Evolutionary conservation across 2,797 vertebrate genomes (phyloP).

Genomic region (Eidolon dupreanum): DNA sequence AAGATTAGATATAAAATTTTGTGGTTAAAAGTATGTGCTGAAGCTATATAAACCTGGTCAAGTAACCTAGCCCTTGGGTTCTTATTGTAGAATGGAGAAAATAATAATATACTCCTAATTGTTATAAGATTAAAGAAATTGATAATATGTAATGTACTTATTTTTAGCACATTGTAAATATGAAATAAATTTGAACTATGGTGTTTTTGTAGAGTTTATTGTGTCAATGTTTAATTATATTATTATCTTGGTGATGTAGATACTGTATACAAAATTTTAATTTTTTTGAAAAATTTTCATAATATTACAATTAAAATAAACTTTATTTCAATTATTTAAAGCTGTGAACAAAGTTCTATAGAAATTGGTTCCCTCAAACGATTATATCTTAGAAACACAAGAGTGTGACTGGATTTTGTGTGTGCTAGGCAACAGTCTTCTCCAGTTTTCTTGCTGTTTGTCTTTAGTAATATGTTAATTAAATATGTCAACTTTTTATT

Average conservation of each 20-base stretch:
- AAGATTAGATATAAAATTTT: not conserved
- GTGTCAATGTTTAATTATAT: not conserved
- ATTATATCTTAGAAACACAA: not conserved
- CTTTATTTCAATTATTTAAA: constrained; percentile 29
- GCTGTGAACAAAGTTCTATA: not conserved
- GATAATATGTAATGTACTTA: not conserved
- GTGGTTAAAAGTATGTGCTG: not conserved
- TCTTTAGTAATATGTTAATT: not conserved
- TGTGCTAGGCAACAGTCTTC: not conserved
- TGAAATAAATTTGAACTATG: not conserved
- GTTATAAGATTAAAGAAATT: not conserved
- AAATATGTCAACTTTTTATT: not conserved
- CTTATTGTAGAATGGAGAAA: not conserved
- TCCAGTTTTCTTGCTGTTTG: not conserved
- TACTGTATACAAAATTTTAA: not conserved
- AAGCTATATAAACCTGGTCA: not conserved
- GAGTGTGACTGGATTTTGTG: not conserved
- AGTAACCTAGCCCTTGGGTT: not conserved
- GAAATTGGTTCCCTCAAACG: not conserved
- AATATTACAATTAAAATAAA: not conserved
- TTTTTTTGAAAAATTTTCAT: not conserved
- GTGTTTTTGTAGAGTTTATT: not conserved
- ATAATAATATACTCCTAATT: not conserved
- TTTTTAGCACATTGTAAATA: not conserved
- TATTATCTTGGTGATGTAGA: not conserved